Evolutionary conservation across 2,797 vertebrate genomes (phyloP), one percentile per base, ranked within the genome.

Genomic region (Intellagama lesueurii): DNA sequence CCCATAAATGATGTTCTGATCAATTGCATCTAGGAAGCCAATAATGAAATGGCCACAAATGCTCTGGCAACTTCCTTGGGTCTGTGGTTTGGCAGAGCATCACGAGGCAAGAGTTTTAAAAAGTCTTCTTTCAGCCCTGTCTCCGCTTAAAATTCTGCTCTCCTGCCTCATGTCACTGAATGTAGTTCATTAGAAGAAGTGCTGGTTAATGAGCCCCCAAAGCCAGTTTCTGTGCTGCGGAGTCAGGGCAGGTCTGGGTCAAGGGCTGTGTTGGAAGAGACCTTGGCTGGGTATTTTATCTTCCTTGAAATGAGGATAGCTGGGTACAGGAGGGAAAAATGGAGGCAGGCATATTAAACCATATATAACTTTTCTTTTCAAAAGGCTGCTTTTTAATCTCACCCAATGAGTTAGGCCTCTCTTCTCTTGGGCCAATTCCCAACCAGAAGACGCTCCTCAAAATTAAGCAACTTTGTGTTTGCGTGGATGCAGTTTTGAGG

Each of bases 191-290:
- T 89, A 30, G 44, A 87, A 91, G 78, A 14, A 5, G 22, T 35
- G n/a, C 0, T 3, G 28, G 30, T 75, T 44, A 0, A 64, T 47
- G 7, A 0, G 1, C 24, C 83, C 78, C 56, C 5, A n/a, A 72
- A 28, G 0, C 5, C 0, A 30, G 0, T 1, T 75, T 16, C 0
- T 4, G 3, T 81, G 80, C 69, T 14, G 1, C 76, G 26, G 60
- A 83, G 70, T 17, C n/a, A 81, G 52, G 64, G 2, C 12, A 0
- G 66, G 4, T 1, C 26, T 85, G 88, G 88, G 72, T 3, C 87
- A 19, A 1, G 6, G 90, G 81, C 69, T 4, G 28, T 1, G 40
- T 40, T 69, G 56, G 64, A 44, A 5, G 28, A 26, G 0, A 1
- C 68, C 30, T 49, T 0, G 11, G 69, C 44, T 88, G 85, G 47